Conservation (phyloP, 2,113 vertebrate genomes). For the Monopterus albus region DNA sequence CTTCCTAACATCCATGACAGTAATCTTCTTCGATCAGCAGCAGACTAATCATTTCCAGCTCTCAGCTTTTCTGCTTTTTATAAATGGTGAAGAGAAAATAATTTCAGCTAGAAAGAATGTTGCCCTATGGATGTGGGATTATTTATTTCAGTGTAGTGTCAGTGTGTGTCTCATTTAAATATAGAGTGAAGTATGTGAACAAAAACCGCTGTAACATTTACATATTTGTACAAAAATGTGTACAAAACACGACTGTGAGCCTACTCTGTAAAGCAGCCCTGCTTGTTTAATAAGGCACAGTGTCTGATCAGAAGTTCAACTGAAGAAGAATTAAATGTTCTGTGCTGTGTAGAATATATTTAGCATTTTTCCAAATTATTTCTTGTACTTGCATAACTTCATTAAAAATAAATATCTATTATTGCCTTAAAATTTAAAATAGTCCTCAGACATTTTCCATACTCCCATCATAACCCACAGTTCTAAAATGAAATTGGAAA, state of each 20-base stretch:
- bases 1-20: slow-evolving; percentile 23
- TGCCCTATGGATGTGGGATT: slow-evolving; percentile 27
- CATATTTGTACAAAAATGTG: slow-evolving; percentile 22
- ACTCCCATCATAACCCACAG: slow-evolving; percentile 69
- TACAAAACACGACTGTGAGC: slow-evolving; percentile 12
- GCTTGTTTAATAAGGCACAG: slow-evolving; percentile 55
- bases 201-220: slow-evolving; percentile 16
- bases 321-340: slow-evolving; percentile 14
- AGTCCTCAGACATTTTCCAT: slow-evolving; percentile 66
- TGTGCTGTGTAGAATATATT: slow-evolving; percentile 48
- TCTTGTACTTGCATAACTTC: slow-evolving; percentile 73
- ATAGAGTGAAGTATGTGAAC: neutral
- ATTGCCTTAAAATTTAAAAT: slow-evolving; percentile 77
- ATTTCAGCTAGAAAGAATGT: slow-evolving; percentile 24
- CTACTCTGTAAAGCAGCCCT: slow-evolving; percentile 9
- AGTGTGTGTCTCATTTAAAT: no score
- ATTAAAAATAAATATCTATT: slow-evolving; percentile 87
- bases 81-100: slow-evolving; percentile 8
- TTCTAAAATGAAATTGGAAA: slow-evolving; percentile 61
- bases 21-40: slow-evolving; percentile 63
- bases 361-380: slow-evolving; percentile 48
- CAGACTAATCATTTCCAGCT: slow-evolving; percentile 55
- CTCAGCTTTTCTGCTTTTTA: slow-evolving; percentile 23
- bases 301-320: slow-evolving; percentile 35
- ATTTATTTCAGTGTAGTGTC: no score